Percentiles rank a stretch among this genome's conserved stretches.
Conservation (phyloP, 2,888 invertebrate genomes). For the Erannis defoliaria region DNA sequence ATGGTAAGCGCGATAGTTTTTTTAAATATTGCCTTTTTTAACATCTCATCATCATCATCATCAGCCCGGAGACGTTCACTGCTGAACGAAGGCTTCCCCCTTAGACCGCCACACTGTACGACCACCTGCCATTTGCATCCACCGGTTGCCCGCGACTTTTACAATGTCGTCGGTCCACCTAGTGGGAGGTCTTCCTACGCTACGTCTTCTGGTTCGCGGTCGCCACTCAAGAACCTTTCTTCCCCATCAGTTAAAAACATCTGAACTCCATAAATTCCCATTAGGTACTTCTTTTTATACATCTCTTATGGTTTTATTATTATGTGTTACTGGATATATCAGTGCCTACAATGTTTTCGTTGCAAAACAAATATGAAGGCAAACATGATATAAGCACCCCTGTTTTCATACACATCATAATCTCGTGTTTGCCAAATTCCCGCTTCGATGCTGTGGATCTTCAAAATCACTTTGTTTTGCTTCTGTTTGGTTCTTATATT, state of each 20-base stretch:
- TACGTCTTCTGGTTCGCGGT: not conserved
- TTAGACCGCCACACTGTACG: no score
- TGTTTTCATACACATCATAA: conserved; percentile 77
- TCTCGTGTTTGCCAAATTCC: conserved; percentile 65
- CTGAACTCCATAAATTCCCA: no score
- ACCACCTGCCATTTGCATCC: no score
- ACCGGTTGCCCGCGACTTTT: no score
- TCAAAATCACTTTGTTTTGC: conserved; percentile 77
- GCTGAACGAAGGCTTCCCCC: no score
- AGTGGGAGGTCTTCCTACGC: no score
- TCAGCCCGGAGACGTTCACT: no score
- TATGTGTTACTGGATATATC: conserved; percentile 10
- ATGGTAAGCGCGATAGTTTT: no score
- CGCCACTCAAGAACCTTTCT: not conserved
- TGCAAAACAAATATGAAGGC: conserved; percentile 58
- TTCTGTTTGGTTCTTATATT: conserved; percentile 38
- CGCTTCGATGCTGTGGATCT: conserved; percentile 62
- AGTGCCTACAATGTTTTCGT: conserved; percentile 49
- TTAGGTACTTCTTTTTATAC: not conserved
- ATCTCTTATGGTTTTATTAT: not conserved
- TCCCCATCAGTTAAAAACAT: not conserved
- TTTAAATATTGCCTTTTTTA: no score
- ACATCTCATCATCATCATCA: no score
- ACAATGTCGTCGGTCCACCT: no score
- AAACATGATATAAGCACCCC: conserved; percentile 71